These are phyloP conservation scores for Dendroctonus ponderosae DNA, from an alignment of 1,140 invertebrate species.

Conservation along the genomic window DNA sequence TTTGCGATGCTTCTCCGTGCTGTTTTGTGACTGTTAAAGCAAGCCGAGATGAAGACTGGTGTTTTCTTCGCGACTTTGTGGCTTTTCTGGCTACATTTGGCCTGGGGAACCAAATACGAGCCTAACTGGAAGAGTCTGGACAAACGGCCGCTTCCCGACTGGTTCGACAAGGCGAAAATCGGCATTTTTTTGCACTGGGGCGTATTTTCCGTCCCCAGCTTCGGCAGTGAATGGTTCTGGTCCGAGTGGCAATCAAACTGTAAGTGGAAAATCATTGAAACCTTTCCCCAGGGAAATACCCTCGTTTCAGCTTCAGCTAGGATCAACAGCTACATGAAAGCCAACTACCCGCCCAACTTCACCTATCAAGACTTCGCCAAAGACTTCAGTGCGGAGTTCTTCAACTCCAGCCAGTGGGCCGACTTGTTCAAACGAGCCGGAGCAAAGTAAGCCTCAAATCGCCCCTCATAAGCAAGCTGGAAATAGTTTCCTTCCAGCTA, in stretches of 20 bases:
- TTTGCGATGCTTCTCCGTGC: too few relatives aligned
- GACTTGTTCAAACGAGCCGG: constrained; percentile 71
- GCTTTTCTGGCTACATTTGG: neutral
- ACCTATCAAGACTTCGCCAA: constrained; percentile 84
- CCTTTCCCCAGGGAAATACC: neutral
- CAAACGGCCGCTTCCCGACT: constrained; percentile 73
- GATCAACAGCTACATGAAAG: constrained; percentile 64
- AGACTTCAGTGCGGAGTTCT: constrained; percentile 81
- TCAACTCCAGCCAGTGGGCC: constrained; percentile 75
- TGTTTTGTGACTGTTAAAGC: too few relatives aligned
- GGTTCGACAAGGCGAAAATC: constrained; percentile 89
- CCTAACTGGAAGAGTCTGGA: constrained; percentile 85
- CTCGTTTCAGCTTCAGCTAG: constrained; percentile 1
- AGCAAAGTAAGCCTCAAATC: constrained; percentile 63
- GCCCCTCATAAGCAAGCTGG: neutral
- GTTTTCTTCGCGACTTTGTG: neutral
- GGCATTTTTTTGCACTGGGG: constrained; percentile 95
- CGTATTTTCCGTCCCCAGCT: constrained; percentile 85
- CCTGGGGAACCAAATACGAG: constrained; percentile 49
- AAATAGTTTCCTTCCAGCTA: constrained; percentile 59
- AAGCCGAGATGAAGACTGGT: too few relatives aligned
- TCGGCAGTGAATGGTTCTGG: constrained; percentile 88
- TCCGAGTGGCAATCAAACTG: constrained; percentile 63
- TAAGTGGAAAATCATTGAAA: constrained; percentile 45
- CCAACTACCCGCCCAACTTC: constrained; percentile 76